Conservation (phyloP, 92 coral and sea anemone genomes). For the Ricordea florida region DNA sequence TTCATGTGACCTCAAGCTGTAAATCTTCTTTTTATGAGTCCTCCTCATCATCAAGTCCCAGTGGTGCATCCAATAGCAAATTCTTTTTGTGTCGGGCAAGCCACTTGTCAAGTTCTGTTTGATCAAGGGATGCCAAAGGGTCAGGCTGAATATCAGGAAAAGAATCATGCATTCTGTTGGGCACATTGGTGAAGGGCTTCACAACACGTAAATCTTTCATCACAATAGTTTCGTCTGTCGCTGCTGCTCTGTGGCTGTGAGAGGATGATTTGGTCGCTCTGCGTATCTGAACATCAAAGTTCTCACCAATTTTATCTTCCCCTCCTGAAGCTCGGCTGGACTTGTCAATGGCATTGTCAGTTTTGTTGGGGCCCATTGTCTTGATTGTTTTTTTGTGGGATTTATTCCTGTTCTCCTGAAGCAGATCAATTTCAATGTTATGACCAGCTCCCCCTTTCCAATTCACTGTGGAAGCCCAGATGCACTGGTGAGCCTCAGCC, state of each 20-base stretch:
- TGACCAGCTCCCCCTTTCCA: constrained; percentile 62
- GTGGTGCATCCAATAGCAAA: constrained; percentile 24
- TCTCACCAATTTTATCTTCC: constrained; percentile 33
- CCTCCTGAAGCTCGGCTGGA: constrained; percentile 65
- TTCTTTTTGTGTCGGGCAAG: constrained; percentile 42
- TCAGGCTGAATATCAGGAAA: constrained; percentile 57
- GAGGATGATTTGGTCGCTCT: constrained; percentile 19
- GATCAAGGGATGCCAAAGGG: constrained; percentile 39
- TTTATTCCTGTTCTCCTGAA: constrained; percentile 50
- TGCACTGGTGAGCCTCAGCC: constrained; percentile 59
- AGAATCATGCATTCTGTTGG: constrained; percentile 47
- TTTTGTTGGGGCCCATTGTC: constrained; percentile 73
- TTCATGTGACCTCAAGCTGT: too few species aligned
- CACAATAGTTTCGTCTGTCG: constrained; percentile 45
- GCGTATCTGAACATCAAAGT: constrained; percentile 37
- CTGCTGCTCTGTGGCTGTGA: constrained; percentile 52
- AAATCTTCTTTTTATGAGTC: neutral
- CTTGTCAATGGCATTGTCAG: constrained; percentile 59
- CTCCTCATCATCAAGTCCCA: constrained; percentile 25
- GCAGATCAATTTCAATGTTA: constrained; percentile 57
- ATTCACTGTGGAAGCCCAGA: constrained; percentile 64
- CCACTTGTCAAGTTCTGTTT: constrained; percentile 61
- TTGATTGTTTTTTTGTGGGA: constrained; percentile 50
- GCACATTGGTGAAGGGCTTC: constrained; percentile 33
- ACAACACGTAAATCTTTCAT: constrained; percentile 45